A percentile compares a stretch with the other conserved stretches of the same genome.
Evolutionary conservation across 2,113 vertebrate genomes (phyloP).

Genomic region (Euleptes europaea): DNA sequence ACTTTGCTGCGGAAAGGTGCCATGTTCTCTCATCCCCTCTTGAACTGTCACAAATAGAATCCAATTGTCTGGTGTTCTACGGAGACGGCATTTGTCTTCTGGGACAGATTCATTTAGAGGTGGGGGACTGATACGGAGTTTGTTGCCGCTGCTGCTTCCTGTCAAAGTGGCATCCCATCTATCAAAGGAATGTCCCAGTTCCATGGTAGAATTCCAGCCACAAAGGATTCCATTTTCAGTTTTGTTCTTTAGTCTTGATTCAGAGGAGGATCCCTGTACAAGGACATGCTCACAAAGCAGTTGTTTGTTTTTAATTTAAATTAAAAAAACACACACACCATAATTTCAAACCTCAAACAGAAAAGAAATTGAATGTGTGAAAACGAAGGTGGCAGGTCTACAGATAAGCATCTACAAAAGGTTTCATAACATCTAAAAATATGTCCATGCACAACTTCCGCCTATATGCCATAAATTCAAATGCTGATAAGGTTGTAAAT

Average conservation of each 20-base stretch:
- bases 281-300: background rate
- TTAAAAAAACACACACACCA: too few relatives aligned
- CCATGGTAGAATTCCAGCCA: constrained; percentile 40
- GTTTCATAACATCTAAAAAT: too few relatives aligned
- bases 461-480: too few relatives aligned
- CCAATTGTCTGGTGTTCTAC: constrained; percentile 42
- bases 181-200: constrained; percentile 53
- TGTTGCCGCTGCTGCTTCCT: constrained; percentile 39
- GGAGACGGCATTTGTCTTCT: constrained; percentile 58
- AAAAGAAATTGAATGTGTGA: too few relatives aligned
- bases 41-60: constrained; percentile 61
- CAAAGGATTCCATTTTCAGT: constrained; percentile 10
- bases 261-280: background rate
- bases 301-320: background rate
- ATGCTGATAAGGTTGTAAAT: too few relatives aligned
- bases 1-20: constrained; percentile 54
- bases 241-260: constrained; percentile 1
- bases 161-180: constrained; percentile 52
- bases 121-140: constrained; percentile 61
- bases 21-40: constrained; percentile 56
- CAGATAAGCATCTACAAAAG: too few relatives aligned
- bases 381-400: too few relatives aligned
- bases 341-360: too few relatives aligned
- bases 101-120: constrained; percentile 52
- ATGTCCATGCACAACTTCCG: too few relatives aligned